phyloP scores from a whole-genome alignment of 2,113 vertebrate species.

The Candoia aspera region DNA sequence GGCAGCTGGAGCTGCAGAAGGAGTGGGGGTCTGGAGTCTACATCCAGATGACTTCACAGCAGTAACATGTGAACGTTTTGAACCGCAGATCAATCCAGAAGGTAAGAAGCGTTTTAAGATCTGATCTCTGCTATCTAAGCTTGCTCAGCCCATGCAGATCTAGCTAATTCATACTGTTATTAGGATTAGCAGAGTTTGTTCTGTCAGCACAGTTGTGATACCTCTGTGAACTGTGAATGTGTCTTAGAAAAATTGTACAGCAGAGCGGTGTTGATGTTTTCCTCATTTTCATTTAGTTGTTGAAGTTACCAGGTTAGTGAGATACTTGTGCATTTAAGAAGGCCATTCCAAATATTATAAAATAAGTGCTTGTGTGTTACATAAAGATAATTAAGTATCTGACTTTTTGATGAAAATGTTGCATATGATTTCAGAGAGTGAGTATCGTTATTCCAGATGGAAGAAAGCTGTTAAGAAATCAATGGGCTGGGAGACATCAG shows the following conservation, averaged over 20 bases:
- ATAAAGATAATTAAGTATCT: background rate
- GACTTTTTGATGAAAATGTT: background rate
- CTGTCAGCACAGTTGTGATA: background rate
- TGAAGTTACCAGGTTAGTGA: background rate
- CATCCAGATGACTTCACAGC: conserved; percentile 79
- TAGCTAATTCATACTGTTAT: no score
- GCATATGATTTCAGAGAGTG: conserved; percentile 83
- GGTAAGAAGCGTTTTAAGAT: conserved; percentile 71
- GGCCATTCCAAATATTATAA: background rate
- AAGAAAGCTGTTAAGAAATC: conserved; percentile 94
- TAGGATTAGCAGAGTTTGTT: background rate
- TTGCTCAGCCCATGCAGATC: background rate
- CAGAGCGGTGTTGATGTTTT: background rate
- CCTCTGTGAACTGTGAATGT: background rate
- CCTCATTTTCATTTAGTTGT: background rate
- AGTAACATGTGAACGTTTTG: conserved; percentile 84
- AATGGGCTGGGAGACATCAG: conserved; percentile 91
- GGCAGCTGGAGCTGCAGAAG: conserved; percentile 94
- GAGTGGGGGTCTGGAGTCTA: conserved; percentile 90
- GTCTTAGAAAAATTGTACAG: background rate
- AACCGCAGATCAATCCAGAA: conserved; percentile 91
- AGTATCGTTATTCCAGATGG: conserved; percentile 91
- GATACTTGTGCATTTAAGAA: background rate
- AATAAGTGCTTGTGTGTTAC: background rate
- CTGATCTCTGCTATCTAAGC: background rate